These are phyloP conservation scores for Dasypus novemcinctus DNA, from an alignment of 2,113 vertebrate genomes.

Conservation along the genomic window DNA sequence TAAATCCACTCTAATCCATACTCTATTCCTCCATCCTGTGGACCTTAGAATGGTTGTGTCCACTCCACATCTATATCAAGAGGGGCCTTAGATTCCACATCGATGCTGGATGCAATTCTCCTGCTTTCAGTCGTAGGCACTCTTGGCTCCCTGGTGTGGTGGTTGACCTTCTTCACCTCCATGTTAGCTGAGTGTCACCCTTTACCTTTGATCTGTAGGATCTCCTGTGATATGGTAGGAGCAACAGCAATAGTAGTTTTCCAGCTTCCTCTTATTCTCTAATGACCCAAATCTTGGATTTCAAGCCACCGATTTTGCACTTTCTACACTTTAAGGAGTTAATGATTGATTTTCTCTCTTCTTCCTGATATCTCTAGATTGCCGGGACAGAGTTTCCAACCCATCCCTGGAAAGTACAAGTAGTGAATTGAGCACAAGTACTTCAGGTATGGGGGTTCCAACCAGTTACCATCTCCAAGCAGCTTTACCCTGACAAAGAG, in stretches of 20 bases:
- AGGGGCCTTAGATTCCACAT: too few species aligned
- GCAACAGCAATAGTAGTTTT: background rate
- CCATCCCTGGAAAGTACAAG: conserved; percentile 86
- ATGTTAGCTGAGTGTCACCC: too few species aligned
- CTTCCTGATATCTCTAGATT: conserved; percentile 72
- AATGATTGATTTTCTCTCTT: conserved; percentile 37
- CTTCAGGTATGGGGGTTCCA: conserved; percentile 87
- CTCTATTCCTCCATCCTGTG: too few species aligned
- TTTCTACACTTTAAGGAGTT: background rate
- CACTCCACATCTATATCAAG: too few species aligned
- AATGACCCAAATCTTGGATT: background rate
- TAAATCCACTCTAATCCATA: too few species aligned
- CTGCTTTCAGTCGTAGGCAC: too few species aligned
- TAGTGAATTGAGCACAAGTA: conserved; percentile 90
- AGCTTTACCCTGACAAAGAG: background rate
- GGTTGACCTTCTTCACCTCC: too few species aligned
- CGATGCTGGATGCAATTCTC: too few species aligned
- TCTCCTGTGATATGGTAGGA: background rate
- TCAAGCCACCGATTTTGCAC: background rate
- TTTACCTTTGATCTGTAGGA: background rate
- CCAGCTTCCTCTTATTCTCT: background rate
- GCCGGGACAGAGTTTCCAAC: conserved; percentile 73
- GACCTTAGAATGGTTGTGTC: too few species aligned
- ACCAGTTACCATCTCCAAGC: background rate
- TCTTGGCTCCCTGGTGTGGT: too few species aligned